phyloP scores from a whole-genome alignment of 2,797 vertebrate genomes.

The Sebastolobus alascanus region DNA sequence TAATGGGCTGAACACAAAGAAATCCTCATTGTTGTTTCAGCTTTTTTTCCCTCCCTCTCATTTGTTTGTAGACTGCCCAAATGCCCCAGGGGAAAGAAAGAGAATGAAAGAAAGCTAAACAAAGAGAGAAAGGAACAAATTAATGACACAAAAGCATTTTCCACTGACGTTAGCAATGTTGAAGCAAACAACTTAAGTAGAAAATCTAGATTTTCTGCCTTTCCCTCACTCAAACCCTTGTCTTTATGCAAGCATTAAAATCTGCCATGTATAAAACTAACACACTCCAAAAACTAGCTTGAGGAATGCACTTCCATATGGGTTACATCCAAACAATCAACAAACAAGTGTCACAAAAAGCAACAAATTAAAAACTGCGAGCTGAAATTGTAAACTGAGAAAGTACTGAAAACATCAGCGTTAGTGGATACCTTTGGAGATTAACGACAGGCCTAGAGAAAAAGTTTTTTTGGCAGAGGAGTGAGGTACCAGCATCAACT shows the following conservation, averaged over 20 bases:
- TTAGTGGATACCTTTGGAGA: conserved; percentile 30
- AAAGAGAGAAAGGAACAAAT: conserved; percentile 31
- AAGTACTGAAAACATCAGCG: conserved; percentile 6
- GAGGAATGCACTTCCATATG: conserved; percentile 35
- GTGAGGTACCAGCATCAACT: conserved; percentile 72
- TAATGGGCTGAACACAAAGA: conserved; percentile 64
- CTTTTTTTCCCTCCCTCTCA: conserved; percentile 15
- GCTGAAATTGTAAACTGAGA: conserved; percentile 14
- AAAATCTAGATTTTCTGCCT: not conserved
- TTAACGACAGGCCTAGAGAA: conserved; percentile 34
- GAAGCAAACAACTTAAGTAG: conserved; percentile 9
- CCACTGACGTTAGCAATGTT: conserved; percentile 35
- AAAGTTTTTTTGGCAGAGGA: conserved; percentile 53
- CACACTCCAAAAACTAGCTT: not conserved
- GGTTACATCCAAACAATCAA: conserved; percentile 51
- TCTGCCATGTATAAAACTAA: conserved; percentile 5
- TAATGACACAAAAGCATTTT: conserved; percentile 46
- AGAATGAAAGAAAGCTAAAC: conserved; percentile 37
- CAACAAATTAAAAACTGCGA: conserved; percentile 20
- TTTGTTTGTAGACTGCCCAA: conserved; percentile 40
- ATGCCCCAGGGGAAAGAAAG: conserved; percentile 34
- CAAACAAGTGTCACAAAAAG: conserved; percentile 25
- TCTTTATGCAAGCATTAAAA: conserved; percentile 22
- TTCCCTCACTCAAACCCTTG: conserved; percentile 2
- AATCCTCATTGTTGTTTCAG: conserved; percentile 60